Conservation (phyloP, 1,140 invertebrate genomes). For the Oedothorax gibbosus region DNA sequence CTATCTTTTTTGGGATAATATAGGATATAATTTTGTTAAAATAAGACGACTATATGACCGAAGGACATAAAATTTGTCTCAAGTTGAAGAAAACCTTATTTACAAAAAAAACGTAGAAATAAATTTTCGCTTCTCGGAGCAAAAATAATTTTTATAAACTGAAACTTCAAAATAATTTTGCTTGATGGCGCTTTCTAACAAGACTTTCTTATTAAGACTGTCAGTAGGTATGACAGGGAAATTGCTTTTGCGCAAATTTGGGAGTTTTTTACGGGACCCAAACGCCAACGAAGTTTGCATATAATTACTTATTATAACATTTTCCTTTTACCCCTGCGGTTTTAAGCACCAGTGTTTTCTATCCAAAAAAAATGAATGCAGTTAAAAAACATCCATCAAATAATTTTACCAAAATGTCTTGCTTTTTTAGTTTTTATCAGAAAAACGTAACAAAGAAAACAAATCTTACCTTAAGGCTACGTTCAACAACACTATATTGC, state of each 20-base stretch:
- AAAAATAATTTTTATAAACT: conserved; percentile 12
- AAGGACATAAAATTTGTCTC: background rate
- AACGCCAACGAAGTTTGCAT: background rate
- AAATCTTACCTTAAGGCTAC: too few species aligned
- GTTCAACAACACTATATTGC: too few species aligned
- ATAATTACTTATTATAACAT: conserved; percentile 5
- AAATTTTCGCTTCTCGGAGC: background rate
- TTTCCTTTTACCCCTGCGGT: conserved; percentile 8
- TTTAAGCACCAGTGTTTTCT: background rate
- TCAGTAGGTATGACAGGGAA: conserved; percentile 16
- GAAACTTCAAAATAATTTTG: conserved; percentile 2
- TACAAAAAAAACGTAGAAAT: background rate
- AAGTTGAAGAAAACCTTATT: conserved; percentile 4
- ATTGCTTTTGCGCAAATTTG: conserved; percentile 14
- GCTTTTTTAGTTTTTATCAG: too few species aligned
- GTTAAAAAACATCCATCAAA: too few species aligned
- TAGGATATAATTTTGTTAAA: background rate
- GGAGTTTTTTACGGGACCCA: background rate
- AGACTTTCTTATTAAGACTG: background rate
- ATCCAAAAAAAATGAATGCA: too few species aligned
- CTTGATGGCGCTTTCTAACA: conserved; percentile 10
- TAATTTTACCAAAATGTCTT: too few species aligned
- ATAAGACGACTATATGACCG: conserved; percentile 5
- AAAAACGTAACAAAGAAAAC: too few species aligned
- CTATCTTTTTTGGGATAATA: conserved; percentile 2